phyloP scores from a whole-genome alignment of 2,113 vertebrate genomes.

The Zosterops japonicus region DNA sequence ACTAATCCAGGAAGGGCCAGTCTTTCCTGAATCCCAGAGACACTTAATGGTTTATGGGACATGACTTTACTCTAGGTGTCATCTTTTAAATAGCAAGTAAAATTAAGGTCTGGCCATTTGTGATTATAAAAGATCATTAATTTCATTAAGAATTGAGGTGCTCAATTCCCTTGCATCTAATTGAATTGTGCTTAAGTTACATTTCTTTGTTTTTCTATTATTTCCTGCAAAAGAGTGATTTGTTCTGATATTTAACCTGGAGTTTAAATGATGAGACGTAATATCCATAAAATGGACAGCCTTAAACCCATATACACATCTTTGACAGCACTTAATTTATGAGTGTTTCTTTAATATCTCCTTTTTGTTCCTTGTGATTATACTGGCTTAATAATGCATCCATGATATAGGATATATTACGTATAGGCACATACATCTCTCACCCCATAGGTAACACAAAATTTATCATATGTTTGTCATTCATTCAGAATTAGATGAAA shows the following conservation, averaged over 20 bases:
- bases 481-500: neutral
- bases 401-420: neutral
- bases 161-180: slow-evolving; percentile 62
- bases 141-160: slow-evolving; percentile 66
- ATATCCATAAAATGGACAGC: neutral
- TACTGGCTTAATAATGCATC: neutral
- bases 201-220: slow-evolving; percentile 64
- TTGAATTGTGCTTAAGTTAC: slow-evolving; percentile 69
- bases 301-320: neutral
- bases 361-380: neutral
- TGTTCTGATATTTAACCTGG: slow-evolving; percentile 14
- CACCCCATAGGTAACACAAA: neutral
- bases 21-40: slow-evolving; percentile 54
- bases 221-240: slow-evolving; percentile 13
- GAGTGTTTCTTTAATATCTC: neutral
- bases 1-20: slow-evolving; percentile 56
- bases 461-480: neutral
- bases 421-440: neutral
- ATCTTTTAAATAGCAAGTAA: slow-evolving; percentile 70
- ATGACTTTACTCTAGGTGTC: slow-evolving; percentile 63
- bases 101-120: slow-evolving; percentile 69
- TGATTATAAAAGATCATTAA: slow-evolving; percentile 66
- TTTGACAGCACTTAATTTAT: neutral
- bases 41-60: slow-evolving; percentile 58
- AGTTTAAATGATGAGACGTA: neutral